phyloP scores from a whole-genome alignment of 2,797 vertebrate genomes.

The Anolis apletophallus region DNA sequence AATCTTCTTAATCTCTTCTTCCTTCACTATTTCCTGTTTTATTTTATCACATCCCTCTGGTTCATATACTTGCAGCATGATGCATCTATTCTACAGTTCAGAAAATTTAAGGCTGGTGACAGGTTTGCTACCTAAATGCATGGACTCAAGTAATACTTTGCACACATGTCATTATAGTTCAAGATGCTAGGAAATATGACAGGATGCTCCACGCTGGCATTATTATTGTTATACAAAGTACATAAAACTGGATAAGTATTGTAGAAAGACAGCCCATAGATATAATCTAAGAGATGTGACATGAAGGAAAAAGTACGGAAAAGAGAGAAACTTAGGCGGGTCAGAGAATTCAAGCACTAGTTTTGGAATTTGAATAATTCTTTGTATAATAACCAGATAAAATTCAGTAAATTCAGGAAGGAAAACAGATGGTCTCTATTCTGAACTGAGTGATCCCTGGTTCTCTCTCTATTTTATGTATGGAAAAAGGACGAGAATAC shows the following conservation, averaged over 20 bases:
- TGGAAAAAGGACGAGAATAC: neutral
- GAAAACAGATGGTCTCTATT: neutral
- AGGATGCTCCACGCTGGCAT: too few relatives aligned
- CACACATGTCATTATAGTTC: neutral
- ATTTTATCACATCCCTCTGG: neutral
- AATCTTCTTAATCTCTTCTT: too few relatives aligned
- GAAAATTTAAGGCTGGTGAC: neutral
- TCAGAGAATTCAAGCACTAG: neutral
- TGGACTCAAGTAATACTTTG: neutral
- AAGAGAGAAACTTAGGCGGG: neutral
- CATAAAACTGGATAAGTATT: neutral
- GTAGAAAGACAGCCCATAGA: neutral
- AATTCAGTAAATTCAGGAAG: neutral
- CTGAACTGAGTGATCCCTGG: neutral
- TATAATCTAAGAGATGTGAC: neutral
- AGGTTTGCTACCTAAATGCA: neutral
- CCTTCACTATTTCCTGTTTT: neutral
- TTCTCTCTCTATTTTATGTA: neutral
- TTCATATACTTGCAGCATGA: neutral
- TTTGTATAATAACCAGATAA: neutral
- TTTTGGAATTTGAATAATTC: neutral
- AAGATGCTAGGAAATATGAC: neutral
- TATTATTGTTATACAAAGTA: neutral
- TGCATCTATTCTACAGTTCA: neutral
- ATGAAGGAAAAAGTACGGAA: neutral